Evolutionary conservation across 2,888 invertebrate species (phyloP), one percentile per base, ranked within the genome.

Genomic region (Taphrorychus bicolor): DNA sequence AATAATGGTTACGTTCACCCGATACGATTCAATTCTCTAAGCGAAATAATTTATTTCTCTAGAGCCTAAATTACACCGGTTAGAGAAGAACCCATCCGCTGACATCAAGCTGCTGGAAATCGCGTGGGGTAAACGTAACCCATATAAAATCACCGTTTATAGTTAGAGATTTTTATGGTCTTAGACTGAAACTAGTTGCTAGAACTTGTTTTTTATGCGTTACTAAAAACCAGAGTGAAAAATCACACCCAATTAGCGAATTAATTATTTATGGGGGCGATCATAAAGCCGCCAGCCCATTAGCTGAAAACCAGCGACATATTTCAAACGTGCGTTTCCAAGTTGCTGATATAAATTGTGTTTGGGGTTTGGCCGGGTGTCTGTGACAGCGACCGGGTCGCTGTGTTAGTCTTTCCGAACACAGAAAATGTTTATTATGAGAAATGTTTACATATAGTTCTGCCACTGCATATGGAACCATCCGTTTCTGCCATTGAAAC

Each of bases 291-390:
- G 23, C 40, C 16, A 45, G 17, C 56, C 42, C 62, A 53, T 62
- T 62, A 45, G 48, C 24, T 49, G 56, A 24, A 24, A 56, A 62
- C 56, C 65, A 32, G 53, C 48, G 41, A 59, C 59, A 65, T 59
- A 65, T 65, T 65, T 65, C 65, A 65, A 65, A 65, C 41, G 45
- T 40, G 59, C 23, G 23, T 65, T 59, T 65, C 58, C 58, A 64
- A 64, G 58, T 64, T 58, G 21, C 52, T 41, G 51, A 57, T 51
- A 64, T 58, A 64, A 64, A 64, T 64, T 58, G 52, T 64, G 58
- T 64, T 64, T 64, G 58, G 58, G 58, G 58, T 58, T 58, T 58
- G 57, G 58, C 49, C 58, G 41, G 64, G 32, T 64, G 64, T 19
- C 58, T 24, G 23, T 64, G 64, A 64, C 57, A 64, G 62, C 62